A percentile compares a stretch with the other conserved stretches of the same genome.
phyloP scores from a whole-genome alignment of 2,888 invertebrate species.

The Isoperla grammatica region DNA sequence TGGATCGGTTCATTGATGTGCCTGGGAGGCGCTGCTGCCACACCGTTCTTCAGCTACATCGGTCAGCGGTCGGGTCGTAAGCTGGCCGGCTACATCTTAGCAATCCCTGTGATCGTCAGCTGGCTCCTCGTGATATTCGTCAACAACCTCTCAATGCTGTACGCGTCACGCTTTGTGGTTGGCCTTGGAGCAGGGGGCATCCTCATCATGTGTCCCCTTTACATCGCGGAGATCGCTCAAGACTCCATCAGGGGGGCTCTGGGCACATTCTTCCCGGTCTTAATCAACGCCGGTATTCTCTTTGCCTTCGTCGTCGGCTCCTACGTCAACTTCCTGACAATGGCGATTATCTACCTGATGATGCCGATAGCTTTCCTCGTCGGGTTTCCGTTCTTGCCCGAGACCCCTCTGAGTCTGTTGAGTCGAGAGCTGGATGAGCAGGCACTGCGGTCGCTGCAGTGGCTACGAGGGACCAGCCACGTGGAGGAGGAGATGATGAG shows the following conservation, averaged over 20 bases:
- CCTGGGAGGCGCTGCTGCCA: conserved; percentile 49
- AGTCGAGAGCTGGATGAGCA: conserved; percentile 45
- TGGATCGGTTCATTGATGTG: conserved; percentile 53
- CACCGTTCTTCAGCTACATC: conserved; percentile 45
- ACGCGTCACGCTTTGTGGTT: conserved; percentile 51
- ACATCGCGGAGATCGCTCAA: conserved; percentile 58
- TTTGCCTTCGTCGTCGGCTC: conserved; percentile 50
- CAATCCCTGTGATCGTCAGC: conserved; percentile 51
- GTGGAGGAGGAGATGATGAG: conserved; percentile 38
- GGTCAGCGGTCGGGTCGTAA: conserved; percentile 52
- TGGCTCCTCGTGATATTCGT: conserved; percentile 54
- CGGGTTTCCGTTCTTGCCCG: conserved; percentile 50
- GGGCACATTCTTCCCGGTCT: conserved; percentile 52
- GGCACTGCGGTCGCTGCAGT: conserved; percentile 39
- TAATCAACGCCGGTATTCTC: conserved; percentile 47
- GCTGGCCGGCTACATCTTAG: conserved; percentile 48
- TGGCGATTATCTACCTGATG: conserved; percentile 49
- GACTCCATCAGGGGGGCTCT: conserved; percentile 50
- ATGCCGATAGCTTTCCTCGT: conserved; percentile 47
- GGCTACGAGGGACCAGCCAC: conserved; percentile 35
- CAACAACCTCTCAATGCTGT: conserved; percentile 44
- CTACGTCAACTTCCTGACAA: conserved; percentile 45
- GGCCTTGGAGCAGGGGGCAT: conserved; percentile 54
- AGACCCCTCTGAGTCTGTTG: conserved; percentile 53
- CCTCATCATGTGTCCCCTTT: conserved; percentile 54